Base-by-base conservation (phyloP, 64 coral and sea anemone species). In the Montipora cactus region DNA sequence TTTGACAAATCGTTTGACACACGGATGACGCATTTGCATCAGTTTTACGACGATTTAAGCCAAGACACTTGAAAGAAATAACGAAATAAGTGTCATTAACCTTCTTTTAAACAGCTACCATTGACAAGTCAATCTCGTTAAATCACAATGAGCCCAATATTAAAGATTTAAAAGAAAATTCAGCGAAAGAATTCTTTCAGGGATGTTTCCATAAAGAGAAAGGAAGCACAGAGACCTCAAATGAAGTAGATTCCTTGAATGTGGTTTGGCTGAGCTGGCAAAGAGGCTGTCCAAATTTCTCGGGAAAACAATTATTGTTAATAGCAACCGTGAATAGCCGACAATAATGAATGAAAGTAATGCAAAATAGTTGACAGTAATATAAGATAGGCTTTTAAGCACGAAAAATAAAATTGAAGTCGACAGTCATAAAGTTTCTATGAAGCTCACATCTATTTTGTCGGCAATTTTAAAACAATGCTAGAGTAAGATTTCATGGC, bases 251-350 rank as follows among this genome's bases (percentile, higher is more conserved):
- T 44, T 76, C 11, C 2, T 44, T 44, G 14, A 7, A 78, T 37
- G 5, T 1, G 5, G 13, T 14, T 50, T 16, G 5, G 44, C 13
- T 2, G 22, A 21, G 13, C 7, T 51, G 64, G 14, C 25, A n/a
- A 71, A 71, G 47, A 72, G 67, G 15, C 10, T 70, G 49, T 71
- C 13, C 16, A 61, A 5, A 5, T 46, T 78, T 72, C 37, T 28
- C 8, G 18, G 18, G 10, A 47, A 70, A 47, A 86, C 66, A 70
- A 86, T 86, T 71, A 66, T 86, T 66, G 82, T 16, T 86, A 86
- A 72, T 70, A 71, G 82, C 82, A 86, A 47, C 18, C 46, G 8
- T 0, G 66, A 22, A 52, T 70, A 86, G 66, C 18, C 47, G 45
- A 68, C 50, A 86, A 66, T 44, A 23, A 86, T 86, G 82, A 47